These are phyloP conservation scores for Ataeniobius toweri DNA, from an alignment of 2,797 vertebrate species.

Conservation along the genomic window DNA sequence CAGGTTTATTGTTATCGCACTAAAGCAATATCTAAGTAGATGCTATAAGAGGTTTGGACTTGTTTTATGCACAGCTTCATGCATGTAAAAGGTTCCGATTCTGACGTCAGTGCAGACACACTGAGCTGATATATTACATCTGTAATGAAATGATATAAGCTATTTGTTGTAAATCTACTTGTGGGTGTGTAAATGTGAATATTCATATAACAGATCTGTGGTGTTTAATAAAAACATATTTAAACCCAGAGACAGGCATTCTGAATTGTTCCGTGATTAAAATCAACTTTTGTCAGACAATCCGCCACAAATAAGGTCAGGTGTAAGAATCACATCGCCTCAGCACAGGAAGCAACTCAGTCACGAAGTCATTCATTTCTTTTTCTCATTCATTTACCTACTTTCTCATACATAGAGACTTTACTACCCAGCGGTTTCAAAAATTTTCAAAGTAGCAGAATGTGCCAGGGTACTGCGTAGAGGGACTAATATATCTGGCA, in stretches of 20 bases:
- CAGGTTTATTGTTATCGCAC: slow-evolving; percentile 26
- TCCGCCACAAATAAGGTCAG: slow-evolving; percentile 3
- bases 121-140: slow-evolving; percentile 17
- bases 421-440: neutral
- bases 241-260: neutral
- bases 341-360: neutral
- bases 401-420: slow-evolving; percentile 7
- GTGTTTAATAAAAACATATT: slow-evolving; percentile 31
- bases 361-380: slow-evolving; percentile 21
- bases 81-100: slow-evolving; percentile 7
- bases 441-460: slow-evolving; percentile 6
- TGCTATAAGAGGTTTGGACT: neutral
- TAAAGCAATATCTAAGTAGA: slow-evolving; percentile 33
- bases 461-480: neutral
- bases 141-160: slow-evolving; percentile 51
- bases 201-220: slow-evolving; percentile 20
- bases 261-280: slow-evolving; percentile 9
- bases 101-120: slow-evolving; percentile 12
- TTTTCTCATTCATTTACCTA: slow-evolving; percentile 18
- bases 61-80: slow-evolving; percentile 1
- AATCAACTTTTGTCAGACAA: slow-evolving; percentile 4
- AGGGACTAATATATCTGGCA: neutral
- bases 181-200: slow-evolving; percentile 13
- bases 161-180: slow-evolving; percentile 29
- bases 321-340: neutral